These are phyloP conservation scores for Nymphalis polychloros DNA, from an alignment of 2,888 invertebrate genomes.

Conservation along the genomic window DNA sequence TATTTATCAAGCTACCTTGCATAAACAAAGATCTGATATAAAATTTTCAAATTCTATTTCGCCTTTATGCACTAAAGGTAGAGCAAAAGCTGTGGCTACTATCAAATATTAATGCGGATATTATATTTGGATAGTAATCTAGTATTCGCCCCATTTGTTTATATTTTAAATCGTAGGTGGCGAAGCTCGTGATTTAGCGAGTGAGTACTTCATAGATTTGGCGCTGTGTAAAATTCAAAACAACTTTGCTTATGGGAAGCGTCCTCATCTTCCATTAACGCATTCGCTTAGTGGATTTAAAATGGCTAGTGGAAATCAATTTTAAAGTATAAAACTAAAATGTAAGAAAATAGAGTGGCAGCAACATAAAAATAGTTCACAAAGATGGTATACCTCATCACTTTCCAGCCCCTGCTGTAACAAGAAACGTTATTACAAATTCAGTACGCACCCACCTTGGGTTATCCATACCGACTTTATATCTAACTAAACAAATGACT, in stretches of 20 bases:
- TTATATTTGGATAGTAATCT: constrained; percentile 29
- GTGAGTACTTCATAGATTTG: constrained; percentile 62
- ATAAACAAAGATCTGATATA: constrained; percentile 37
- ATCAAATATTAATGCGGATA: constrained; percentile 36
- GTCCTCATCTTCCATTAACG: constrained; percentile 79
- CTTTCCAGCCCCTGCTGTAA: constrained; percentile 96
- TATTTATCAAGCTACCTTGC: constrained; percentile 37
- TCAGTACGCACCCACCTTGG: constrained; percentile 82
- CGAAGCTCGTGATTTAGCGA: constrained; percentile 69
- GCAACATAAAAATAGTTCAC: constrained; percentile 81
- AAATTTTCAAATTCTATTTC: constrained; percentile 36
- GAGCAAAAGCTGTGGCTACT: constrained; percentile 39
- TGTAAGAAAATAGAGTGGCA: constrained; percentile 78
- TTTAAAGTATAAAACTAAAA: constrained; percentile 77
- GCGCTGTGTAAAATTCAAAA: constrained; percentile 64
- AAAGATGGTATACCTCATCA: constrained; percentile 90
- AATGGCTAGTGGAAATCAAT: constrained; percentile 78
- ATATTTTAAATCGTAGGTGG: constrained; percentile 40
- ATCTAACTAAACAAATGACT: constrained; percentile 40
- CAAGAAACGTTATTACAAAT: constrained; percentile 83
- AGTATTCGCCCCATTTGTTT: constrained; percentile 36
- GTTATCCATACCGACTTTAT: constrained; percentile 60
- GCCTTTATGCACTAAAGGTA: constrained; percentile 39
- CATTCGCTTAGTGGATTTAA: constrained; percentile 75
- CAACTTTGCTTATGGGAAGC: constrained; percentile 77